Evolutionary conservation across 1,140 invertebrate species (phyloP), one percentile per base, ranked within the genome.

Genomic region (Dendrolimus punctatus): DNA sequence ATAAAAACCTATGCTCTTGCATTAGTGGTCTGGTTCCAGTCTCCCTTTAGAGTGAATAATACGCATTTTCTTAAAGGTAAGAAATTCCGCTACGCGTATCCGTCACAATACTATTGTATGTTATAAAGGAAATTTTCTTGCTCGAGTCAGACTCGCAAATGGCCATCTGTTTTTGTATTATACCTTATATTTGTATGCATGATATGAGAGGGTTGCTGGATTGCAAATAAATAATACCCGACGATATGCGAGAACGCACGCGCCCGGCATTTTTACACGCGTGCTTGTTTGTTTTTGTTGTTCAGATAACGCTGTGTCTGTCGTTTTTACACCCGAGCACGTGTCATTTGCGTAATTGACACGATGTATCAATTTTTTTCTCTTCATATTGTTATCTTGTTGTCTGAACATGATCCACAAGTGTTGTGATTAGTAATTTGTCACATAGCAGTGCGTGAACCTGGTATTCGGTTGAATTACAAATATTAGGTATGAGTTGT

Each of bases 381-480:
- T 23, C 23, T 23, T 23, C 23, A 46, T 53, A 50, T 53, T 9
- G 51, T 10, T 55, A 10, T 53, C n/a, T 39, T 6, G 41, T 8
- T 46, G 8, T 10, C n/a, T 10, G n/a, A 36, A 23, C 64, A 57
- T 46, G 49, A 57, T 59, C 56, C 50, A 50, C 49, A 54, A 51
- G 50, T 60, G 58, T 62, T 67, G 66, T 64, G 58, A 68, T 69
- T 62, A 49, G 64, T 62, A 51, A 60, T 60, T 60, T 54, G 65
- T 62, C 54, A 45, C 42, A n/a, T n/a, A 46, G 53, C 23, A 23
- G 23, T 23, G 23, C 23, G 23, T 23, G 23, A 23, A 23, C 23
- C 23, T 23, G 23, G 23, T 23, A 23, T 23, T 23, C 23, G 23
- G 23, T 23, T 23, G 23, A 23, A 23, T 23, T 23, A 23, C 23